phyloP scores from a whole-genome alignment of 1,140 invertebrate species.

The Brachionus plicatilis region DNA sequence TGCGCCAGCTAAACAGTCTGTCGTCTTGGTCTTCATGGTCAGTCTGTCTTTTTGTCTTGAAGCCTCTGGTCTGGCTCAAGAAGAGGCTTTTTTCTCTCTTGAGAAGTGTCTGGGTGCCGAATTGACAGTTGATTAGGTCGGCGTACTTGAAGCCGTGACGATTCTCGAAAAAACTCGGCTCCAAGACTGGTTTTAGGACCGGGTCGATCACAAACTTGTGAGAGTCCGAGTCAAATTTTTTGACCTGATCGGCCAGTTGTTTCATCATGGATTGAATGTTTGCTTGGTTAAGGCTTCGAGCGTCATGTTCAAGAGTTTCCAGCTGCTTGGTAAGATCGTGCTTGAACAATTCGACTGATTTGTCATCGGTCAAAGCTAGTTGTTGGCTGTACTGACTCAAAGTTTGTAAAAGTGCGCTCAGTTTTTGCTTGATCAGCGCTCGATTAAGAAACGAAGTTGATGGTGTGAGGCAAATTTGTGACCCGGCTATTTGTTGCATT shows the following conservation, averaged over 20 bases:
- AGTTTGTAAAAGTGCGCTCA: background rate
- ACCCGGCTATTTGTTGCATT: slow-evolving; percentile 1
- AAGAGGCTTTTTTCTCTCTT: background rate
- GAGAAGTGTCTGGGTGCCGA: background rate
- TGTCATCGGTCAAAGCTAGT: background rate
- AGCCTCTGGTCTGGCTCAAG: background rate
- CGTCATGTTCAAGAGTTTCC: background rate
- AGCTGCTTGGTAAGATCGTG: background rate
- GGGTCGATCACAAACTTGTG: background rate
- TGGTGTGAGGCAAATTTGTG: background rate
- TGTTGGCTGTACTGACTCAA: background rate
- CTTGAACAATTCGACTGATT: background rate
- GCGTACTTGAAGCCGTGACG: background rate
- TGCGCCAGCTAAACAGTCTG: background rate
- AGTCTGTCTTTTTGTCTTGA: slow-evolving; percentile 8
- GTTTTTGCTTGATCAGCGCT: background rate
- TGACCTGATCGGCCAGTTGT: background rate
- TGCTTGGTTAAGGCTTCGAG: background rate
- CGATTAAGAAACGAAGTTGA: background rate
- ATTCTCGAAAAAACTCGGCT: slow-evolving; percentile 18
- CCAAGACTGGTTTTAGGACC: background rate
- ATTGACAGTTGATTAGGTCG: background rate
- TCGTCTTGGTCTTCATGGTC: background rate
- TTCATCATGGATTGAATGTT: background rate
- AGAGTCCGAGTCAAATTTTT: background rate